These are phyloP conservation scores for Pterocles burchelli DNA, from an alignment of 2,113 vertebrate species.

Conservation along the genomic window DNA sequence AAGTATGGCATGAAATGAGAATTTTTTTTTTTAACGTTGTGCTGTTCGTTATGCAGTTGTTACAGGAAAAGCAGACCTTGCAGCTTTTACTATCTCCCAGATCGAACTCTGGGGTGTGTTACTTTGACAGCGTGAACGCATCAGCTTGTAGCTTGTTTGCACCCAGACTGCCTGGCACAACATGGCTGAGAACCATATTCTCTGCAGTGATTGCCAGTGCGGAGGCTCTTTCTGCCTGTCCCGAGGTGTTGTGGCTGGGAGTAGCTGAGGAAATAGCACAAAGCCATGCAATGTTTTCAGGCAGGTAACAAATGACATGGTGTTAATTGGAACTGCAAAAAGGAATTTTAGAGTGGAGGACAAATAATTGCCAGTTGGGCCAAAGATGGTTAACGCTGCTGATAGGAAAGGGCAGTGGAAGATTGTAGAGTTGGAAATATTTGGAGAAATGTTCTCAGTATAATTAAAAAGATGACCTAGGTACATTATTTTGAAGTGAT, in stretches of 20 bases:
- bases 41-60: background rate
- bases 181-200: fast-evolving
- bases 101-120: too few species aligned
- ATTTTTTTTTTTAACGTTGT: fast-evolving
- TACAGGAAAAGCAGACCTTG: background rate
- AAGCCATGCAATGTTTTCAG: background rate
- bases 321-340: background rate
- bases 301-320: background rate
- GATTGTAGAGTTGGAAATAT: background rate
- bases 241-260: too few species aligned
- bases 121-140: fast-evolving
- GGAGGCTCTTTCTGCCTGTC: background rate
- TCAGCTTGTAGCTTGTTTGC: background rate
- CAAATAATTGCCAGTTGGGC: background rate
- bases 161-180: fast-evolving
- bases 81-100: background rate
- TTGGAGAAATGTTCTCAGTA: background rate
- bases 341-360: background rate
- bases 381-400: fast-evolving
- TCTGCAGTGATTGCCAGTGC: background rate
- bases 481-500: background rate
- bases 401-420: background rate
- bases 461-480: constrained; percentile 29
- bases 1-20: background rate
- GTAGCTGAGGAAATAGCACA: fast-evolving